Base-by-base conservation (phyloP, 2,797 vertebrate genomes). In the Siniperca scherzeri region DNA sequence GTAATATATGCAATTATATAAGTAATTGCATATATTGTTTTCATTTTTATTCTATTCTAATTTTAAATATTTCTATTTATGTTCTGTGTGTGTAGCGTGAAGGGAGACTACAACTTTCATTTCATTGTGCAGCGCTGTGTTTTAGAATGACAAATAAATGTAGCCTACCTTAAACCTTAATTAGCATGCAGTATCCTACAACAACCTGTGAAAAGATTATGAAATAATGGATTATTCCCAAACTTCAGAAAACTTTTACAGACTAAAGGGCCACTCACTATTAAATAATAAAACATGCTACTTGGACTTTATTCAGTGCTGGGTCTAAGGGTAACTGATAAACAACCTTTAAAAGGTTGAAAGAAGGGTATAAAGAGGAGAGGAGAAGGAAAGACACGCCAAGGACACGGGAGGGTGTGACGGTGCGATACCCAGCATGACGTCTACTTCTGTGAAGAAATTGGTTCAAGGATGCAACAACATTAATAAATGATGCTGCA, bases 401-500 rank as follows among this genome's bases (percentile, higher is more conserved):
- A 90, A 90, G 88, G 88, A 87, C 86, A 89, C 65, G 55, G 85
- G 73, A 82, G 79, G 71, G 81, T 48, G 82, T 81, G 84, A 57
- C 22, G 48, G 78, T 78, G 82, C 42, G 38, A 55, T 82, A 78
- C 91, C 3, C 88, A 87, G 88, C 87, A 50, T 84, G 87, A 73
- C 2, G 68, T 77, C 85, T 60, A 62, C 78, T 55, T 81, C 77
- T 89, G 71, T 83, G 83, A 90, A 79, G 73, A 86, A 78, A 91
- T 48, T 89, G 84, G 78, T 89, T 94, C 88, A 92, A 85, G 83
- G 87, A 88, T 85, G 74, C 72, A 89, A 44, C 68, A 53, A 56
- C 84, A 88, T 89, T 82, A 92, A 92, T 91, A 93, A 93, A 86
- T 89, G 69, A 77, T 90, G 85, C 44, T 7, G 60, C 78, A 71